A percentile compares a stretch with the other conserved stretches of the same genome.
Evolutionary conservation across 2,888 invertebrate genomes (phyloP).

Genomic region (Hipparchia semele): DNA sequence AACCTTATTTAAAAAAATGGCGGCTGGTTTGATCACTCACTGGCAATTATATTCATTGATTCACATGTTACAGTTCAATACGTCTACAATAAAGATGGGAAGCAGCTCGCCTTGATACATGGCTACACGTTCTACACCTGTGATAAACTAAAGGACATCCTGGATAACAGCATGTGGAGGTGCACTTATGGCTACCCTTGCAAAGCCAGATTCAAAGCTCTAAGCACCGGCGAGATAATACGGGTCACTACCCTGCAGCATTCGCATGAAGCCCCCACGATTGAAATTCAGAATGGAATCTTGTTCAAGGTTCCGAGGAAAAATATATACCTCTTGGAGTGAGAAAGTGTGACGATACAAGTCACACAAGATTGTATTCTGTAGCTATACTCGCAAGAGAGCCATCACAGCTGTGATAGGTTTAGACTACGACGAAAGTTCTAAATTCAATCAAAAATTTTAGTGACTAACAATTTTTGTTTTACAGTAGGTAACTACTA

Average conservation of each 20-base stretch:
- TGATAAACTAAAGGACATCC: conserved; percentile 30
- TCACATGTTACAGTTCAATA: conserved; percentile 49
- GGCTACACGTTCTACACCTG: conserved; percentile 54
- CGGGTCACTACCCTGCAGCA: conserved; percentile 48
- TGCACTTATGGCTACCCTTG: conserved; percentile 58
- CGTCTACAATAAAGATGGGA: conserved; percentile 50
- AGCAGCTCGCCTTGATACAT: conserved; percentile 49
- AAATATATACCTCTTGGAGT: conserved; percentile 1
- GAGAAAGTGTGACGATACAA: neutral
- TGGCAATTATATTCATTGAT: no score
- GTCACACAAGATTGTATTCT: no score
- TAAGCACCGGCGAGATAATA: conserved; percentile 44
- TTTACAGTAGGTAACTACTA: no score
- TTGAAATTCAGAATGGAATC: conserved; percentile 44
- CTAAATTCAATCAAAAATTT: no score
- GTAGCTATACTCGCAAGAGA: no score
- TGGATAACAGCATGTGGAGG: conserved; percentile 51
- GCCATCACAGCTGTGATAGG: no score
- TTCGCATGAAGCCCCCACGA: conserved; percentile 48
- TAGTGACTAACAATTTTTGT: no score
- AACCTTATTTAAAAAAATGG: no score
- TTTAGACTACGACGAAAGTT: no score
- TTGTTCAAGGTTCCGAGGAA: conserved; percentile 40
- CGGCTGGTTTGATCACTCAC: no score
- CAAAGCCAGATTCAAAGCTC: conserved; percentile 55